These are phyloP conservation scores for Lasioglossum figueresi DNA, from an alignment of 2,888 invertebrate genomes.

Conservation along the genomic window DNA sequence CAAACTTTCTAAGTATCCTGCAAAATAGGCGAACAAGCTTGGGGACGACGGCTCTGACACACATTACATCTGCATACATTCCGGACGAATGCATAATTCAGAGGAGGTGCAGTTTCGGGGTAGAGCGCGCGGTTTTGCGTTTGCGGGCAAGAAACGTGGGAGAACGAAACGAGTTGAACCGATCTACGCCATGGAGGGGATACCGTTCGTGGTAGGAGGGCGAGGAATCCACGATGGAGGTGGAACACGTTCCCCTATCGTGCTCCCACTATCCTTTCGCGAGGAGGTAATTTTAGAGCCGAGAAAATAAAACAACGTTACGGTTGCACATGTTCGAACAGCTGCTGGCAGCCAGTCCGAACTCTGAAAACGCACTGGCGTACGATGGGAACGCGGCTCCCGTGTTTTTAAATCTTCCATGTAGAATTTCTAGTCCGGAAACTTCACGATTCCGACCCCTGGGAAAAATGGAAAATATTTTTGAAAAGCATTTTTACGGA, in stretches of 20 bases:
- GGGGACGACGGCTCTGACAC: conserved; percentile 2
- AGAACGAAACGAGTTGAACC: conserved; percentile 30
- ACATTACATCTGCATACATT: conserved; percentile 26
- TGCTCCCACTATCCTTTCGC: conserved; percentile 26
- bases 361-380: conserved; percentile 13
- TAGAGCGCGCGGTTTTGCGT: conserved; percentile 5
- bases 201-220: conserved; percentile 21
- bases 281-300: conserved; percentile 68
- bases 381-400: neutral
- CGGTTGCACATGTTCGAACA: conserved; percentile 54
- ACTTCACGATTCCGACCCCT: neutral
- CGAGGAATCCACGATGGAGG: conserved; percentile 20
- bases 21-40: conserved; percentile 28
- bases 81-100: conserved; percentile 60
- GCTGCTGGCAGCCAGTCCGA: conserved; percentile 17
- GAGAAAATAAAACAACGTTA: conserved; percentile 61
- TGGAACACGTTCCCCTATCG: conserved; percentile 40
- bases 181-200: neutral
- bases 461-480: neutral
- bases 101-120: conserved; percentile 40
- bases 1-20: conserved; percentile 31
- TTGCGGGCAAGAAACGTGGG: conserved; percentile 16
- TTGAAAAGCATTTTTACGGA: neutral
- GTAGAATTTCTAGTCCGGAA: neutral
- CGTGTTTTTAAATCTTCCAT: neutral